Conservation (phyloP, 2,797 vertebrate genomes). For the Paramormyrops hopkinsi region DNA sequence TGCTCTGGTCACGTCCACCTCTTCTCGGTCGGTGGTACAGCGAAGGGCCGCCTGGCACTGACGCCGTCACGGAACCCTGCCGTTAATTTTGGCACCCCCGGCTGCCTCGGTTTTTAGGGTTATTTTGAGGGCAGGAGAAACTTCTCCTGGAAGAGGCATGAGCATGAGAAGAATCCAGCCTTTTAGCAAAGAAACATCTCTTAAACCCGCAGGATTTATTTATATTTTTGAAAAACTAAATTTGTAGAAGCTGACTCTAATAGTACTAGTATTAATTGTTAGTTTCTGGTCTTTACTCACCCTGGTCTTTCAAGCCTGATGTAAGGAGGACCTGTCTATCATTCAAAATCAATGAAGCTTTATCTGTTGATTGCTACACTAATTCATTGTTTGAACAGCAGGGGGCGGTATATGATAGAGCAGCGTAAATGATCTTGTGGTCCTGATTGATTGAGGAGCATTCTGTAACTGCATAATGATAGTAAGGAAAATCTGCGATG, state of each 20-base stretch:
- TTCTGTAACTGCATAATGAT: not conserved
- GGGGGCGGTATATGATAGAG: slow-evolving; percentile 17
- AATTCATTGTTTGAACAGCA: not conserved
- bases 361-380: not conserved
- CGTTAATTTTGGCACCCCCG: not conserved
- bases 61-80: not conserved
- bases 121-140: not conserved
- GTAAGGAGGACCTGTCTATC: not conserved
- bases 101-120: not conserved
- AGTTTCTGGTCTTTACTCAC: not conserved
- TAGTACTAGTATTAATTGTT: not conserved
- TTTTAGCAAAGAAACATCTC: not conserved
- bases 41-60: not conserved
- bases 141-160: not conserved
- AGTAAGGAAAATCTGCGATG: not conserved
- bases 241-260: not conserved
- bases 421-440: not conserved
- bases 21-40: not conserved
- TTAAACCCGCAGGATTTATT: not conserved
- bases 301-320: not conserved
- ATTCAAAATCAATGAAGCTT: not conserved
- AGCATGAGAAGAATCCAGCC: not conserved
- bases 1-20: not conserved
- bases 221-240: not conserved
- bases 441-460: not conserved